These are phyloP conservation scores for Petrosia ficiformis DNA, from an alignment of 37 sponge, comb jelly and placozoan species.

Conservation along the genomic window DNA sequence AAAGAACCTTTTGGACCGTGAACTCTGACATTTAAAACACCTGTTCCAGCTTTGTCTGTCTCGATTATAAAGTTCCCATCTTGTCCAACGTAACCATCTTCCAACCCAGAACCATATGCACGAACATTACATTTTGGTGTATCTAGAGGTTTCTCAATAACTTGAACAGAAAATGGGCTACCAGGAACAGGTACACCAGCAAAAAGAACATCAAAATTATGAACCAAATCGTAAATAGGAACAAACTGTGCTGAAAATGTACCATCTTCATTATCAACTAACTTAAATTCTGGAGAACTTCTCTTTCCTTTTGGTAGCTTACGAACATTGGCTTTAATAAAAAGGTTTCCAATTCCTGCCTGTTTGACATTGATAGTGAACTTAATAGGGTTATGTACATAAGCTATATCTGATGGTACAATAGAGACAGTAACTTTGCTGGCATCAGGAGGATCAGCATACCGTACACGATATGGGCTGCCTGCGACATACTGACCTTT, in stretches of 20 bases:
- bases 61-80: slow-evolving; percentile 70
- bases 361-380: slow-evolving; percentile 45
- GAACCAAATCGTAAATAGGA: slow-evolving; percentile 41
- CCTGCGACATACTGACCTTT: slow-evolving; percentile 31
- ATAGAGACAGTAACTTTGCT: slow-evolving; percentile 20
- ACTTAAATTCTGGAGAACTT: neutral
- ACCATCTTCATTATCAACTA: slow-evolving; percentile 36
- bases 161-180: slow-evolving; percentile 31
- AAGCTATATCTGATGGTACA: slow-evolving; percentile 5
- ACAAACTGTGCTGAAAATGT: slow-evolving; percentile 33
- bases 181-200: slow-evolving; percentile 42
- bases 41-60: slow-evolving; percentile 47
- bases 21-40: slow-evolving; percentile 49
- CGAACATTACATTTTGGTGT: slow-evolving; percentile 55
- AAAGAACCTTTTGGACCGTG: slow-evolving; percentile 74
- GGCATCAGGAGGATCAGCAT: slow-evolving; percentile 30
- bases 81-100: slow-evolving; percentile 60
- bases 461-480: slow-evolving; percentile 41
- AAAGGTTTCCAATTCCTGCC: slow-evolving; percentile 54
- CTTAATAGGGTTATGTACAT: slow-evolving; percentile 22
- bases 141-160: slow-evolving; percentile 20
- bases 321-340: slow-evolving; percentile 23
- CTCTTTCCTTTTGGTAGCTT: slow-evolving; percentile 24
- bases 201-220: slow-evolving; percentile 49
- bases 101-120: slow-evolving; percentile 56